Percentiles rank a stretch among this genome's conserved stretches.
phyloP scores from a whole-genome alignment of 2,888 invertebrate species.

The Lasioglossum vierecki region DNA sequence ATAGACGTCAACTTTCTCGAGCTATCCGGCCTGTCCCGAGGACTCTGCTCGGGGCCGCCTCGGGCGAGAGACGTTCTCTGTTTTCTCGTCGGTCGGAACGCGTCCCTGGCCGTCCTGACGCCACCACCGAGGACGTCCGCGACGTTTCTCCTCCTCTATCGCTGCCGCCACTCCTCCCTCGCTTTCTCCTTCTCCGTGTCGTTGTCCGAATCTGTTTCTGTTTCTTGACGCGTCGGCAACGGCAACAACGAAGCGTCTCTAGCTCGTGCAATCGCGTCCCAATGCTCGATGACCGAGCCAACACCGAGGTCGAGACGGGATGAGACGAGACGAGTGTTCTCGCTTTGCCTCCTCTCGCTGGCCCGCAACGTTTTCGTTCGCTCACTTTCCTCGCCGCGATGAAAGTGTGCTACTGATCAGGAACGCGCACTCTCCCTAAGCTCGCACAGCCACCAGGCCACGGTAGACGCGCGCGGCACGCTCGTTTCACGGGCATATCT shows the following conservation, averaged over 20 bases:
- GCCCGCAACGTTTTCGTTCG: conserved; percentile 33
- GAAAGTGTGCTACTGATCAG: conserved; percentile 80
- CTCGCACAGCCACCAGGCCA: conserved; percentile 22
- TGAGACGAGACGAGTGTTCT: not conserved
- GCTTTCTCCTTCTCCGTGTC: conserved; percentile 4
- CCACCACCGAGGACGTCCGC: not conserved
- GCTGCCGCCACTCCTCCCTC: not conserved
- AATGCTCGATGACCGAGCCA: not conserved
- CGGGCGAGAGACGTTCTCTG: not conserved
- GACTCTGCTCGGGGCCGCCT: not conserved
- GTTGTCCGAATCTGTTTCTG: not conserved
- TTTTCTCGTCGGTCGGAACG: not conserved
- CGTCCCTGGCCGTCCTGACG: not conserved
- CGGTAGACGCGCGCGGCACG: conserved; percentile 23
- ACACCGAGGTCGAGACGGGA: conserved; percentile 3
- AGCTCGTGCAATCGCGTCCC: not conserved
- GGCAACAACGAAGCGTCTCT: conserved; percentile 14
- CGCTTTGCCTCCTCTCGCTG: conserved; percentile 6
- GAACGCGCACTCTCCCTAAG: conserved; percentile 64
- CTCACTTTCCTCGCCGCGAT: conserved; percentile 77
- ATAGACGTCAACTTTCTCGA: conserved; percentile 40
- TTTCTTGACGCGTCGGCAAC: not conserved
- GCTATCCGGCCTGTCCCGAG: not conserved
- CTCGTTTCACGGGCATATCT: conserved; percentile 45
- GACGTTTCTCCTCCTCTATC: conserved; percentile 30